Evolutionary conservation across 2,113 vertebrate genomes (phyloP).

Genomic region (Epinephelus moara): DNA sequence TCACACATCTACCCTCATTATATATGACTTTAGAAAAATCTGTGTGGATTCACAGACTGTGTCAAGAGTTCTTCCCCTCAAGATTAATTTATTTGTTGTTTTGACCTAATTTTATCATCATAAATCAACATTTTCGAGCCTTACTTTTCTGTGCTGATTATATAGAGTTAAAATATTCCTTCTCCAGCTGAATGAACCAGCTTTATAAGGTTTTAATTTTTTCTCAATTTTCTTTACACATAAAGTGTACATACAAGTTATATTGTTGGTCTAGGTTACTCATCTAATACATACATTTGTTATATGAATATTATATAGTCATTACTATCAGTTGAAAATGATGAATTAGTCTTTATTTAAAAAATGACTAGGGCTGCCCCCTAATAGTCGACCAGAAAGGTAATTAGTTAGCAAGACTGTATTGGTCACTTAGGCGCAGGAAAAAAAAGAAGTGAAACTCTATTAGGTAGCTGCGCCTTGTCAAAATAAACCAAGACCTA

Average conservation of each 20-base stretch:
- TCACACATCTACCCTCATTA: background rate
- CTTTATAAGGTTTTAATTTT: too few relatives aligned
- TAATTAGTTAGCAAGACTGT: too few relatives aligned
- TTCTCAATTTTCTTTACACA: background rate
- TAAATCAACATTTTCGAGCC: background rate
- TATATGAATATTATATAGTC: background rate
- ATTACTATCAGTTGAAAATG: background rate
- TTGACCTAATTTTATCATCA: background rate
- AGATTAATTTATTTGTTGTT: background rate
- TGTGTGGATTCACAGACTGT: background rate
- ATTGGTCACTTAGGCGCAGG: too few relatives aligned
- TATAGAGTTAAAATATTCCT: background rate
- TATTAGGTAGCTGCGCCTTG: too few relatives aligned
- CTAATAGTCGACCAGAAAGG: too few relatives aligned
- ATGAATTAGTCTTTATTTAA: background rate
- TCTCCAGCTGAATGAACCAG: background rate
- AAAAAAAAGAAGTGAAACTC: too few relatives aligned
- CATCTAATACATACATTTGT: background rate
- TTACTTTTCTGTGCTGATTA: background rate
- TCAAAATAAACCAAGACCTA: too few relatives aligned
- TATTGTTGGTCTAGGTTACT: background rate
- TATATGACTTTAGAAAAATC: background rate
- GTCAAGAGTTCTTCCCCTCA: background rate
- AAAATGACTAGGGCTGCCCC: too few relatives aligned
- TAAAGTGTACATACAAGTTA: background rate